phyloP scores from a whole-genome alignment of 2,797 vertebrate genomes.

The Aeoliscus strigatus region DNA sequence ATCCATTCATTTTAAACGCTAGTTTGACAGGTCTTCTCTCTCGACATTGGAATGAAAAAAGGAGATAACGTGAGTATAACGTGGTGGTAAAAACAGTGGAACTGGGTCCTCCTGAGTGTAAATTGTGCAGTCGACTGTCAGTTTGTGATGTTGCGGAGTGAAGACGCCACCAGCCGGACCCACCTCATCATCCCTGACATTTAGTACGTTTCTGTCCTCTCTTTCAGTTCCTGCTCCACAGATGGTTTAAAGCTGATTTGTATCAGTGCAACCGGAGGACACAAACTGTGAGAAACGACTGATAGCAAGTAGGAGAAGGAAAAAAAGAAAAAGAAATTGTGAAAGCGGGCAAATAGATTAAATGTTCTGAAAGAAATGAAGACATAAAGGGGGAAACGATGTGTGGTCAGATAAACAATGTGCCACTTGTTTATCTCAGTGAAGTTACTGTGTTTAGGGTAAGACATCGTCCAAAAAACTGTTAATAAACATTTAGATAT shows the following conservation, averaged over 20 bases:
- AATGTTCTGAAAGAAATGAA: constrained; percentile 24
- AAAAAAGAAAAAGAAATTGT: constrained; percentile 16
- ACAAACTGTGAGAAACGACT: constrained; percentile 25
- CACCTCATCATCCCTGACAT: constrained; percentile 77
- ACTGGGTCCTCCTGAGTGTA: constrained; percentile 35
- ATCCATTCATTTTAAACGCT: constrained; percentile 33
- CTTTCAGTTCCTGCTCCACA: constrained; percentile 28
- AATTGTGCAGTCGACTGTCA: constrained; percentile 53
- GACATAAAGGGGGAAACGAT: no score
- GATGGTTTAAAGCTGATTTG: constrained; percentile 64
- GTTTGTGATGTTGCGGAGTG: constrained; percentile 53
- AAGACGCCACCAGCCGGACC: constrained; percentile 59
- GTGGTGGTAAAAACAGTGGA: constrained; percentile 39
- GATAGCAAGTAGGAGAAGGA: constrained; percentile 3
- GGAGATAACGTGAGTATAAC: constrained; percentile 57
- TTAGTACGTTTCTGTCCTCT: constrained; percentile 42
- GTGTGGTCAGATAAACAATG: no score
- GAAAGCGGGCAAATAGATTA: constrained; percentile 26
- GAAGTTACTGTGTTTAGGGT: no score
- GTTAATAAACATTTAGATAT: no score
- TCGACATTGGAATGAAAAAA: constrained; percentile 25
- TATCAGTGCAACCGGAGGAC: constrained; percentile 56
- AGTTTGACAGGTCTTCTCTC: constrained; percentile 35
- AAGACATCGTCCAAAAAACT: no score
- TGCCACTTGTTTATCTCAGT: no score